Percentiles rank a stretch among this genome's conserved stretches.
Evolutionary conservation across 2,797 vertebrate species (phyloP).

Genomic region (Botia kubotai): DNA sequence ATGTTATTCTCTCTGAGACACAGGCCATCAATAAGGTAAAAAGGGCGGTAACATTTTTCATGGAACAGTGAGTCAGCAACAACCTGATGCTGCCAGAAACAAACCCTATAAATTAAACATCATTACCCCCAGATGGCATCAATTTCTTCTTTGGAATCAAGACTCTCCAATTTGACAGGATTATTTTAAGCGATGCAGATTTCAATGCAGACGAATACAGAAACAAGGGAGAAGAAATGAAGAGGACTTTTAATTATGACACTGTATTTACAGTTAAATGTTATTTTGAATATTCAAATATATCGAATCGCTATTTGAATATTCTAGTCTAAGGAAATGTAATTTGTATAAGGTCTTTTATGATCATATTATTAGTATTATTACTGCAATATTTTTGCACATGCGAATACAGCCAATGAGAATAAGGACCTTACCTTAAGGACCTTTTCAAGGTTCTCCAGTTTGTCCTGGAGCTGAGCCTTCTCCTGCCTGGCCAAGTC

Average conservation of each 20-base stretch:
- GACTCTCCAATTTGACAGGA: background rate
- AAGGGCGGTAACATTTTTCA: conserved; percentile 36
- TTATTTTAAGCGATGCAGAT: background rate
- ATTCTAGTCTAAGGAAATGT: too few species aligned
- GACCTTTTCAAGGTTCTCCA: conserved; percentile 93
- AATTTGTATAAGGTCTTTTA: background rate
- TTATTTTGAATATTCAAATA: too few species aligned
- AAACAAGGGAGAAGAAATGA: background rate
- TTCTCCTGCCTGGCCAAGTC: conserved; percentile 83
- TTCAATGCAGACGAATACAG: background rate
- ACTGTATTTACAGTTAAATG: too few species aligned
- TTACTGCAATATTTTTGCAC: background rate
- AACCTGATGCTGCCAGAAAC: conserved; percentile 2
- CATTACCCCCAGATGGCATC: conserved; percentile 1
- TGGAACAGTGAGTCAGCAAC: conserved; percentile 25
- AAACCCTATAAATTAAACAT: conserved; percentile 22
- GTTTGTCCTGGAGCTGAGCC: conserved; percentile 85
- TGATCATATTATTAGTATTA: background rate
- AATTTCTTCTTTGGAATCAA: conserved; percentile 6
- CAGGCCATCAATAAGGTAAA: conserved; percentile 40
- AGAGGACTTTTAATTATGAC: background rate
- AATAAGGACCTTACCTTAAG: conserved; percentile 81
- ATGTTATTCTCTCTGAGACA: conserved; percentile 39
- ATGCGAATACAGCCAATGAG: background rate
- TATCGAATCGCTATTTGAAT: too few species aligned